Conservation (phyloP, 2,113 vertebrate genomes). For the Centropus bengalensis region DNA sequence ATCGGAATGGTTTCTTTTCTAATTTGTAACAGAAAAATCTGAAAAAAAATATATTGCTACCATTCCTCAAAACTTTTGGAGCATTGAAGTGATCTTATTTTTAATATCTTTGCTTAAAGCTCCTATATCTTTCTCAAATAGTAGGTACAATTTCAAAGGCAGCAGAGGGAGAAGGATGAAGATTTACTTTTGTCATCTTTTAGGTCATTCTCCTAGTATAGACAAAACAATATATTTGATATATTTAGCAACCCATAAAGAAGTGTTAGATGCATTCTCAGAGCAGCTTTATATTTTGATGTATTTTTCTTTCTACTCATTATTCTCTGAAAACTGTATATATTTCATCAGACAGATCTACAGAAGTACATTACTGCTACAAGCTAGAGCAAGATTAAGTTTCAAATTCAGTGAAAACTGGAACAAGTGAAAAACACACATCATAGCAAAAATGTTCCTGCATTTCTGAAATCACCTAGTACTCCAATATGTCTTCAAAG, state of each 20-base stretch:
- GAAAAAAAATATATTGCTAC: neutral
- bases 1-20: neutral
- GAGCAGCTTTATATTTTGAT: neutral
- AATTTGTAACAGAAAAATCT: neutral
- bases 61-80: neutral
- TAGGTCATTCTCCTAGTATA: neutral
- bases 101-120: neutral
- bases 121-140: neutral
- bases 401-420: neutral
- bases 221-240: neutral
- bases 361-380: neutral
- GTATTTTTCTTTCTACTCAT: neutral
- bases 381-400: neutral
- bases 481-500: neutral
- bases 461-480: neutral
- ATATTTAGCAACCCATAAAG: neutral
- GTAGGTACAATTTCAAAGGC: neutral
- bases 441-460: neutral
- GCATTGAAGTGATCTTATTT: neutral
- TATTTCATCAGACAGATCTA: neutral
- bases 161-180: neutral
- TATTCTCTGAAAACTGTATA: neutral
- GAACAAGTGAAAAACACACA: neutral
- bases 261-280: neutral
- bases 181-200: neutral